phyloP scores from a whole-genome alignment of 35 echinoderm and acorn worm genomes.

The Diadema setosum region DNA sequence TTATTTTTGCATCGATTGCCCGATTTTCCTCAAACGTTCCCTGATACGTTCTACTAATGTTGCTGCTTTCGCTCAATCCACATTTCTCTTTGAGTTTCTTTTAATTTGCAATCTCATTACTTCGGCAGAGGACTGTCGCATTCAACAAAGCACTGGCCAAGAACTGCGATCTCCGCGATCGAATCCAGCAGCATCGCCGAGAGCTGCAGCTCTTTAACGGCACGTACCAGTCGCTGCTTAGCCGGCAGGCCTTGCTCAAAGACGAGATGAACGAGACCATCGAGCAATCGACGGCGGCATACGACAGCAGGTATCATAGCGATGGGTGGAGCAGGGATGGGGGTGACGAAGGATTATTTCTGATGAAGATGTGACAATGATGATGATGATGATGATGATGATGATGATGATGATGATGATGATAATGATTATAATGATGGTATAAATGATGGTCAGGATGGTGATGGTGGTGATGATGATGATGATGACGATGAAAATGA shows the following conservation, averaged over 20 bases:
- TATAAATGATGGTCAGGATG: neutral
- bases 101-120: neutral
- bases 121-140: neutral
- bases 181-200: neutral
- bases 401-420: neutral
- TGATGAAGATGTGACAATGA: neutral
- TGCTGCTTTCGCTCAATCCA: neutral
- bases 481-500: neutral
- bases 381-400: neutral
- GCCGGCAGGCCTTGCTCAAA: neutral
- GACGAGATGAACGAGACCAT: slow-evolving; percentile 19
- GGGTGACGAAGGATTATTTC: neutral
- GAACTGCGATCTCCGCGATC: neutral
- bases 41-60: neutral
- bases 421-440: neutral
- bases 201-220: neutral
- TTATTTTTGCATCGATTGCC: neutral
- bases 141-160: neutral
- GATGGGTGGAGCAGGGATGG: no score
- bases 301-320: slow-evolving; percentile 36
- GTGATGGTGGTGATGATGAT: neutral
- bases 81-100: neutral
- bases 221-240: neutral
- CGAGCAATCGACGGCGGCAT: slow-evolving; percentile 20
- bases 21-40: neutral